Evolutionary conservation across 2,797 vertebrate species (phyloP).

Genomic region (Toxotes lorentzi): DNA sequence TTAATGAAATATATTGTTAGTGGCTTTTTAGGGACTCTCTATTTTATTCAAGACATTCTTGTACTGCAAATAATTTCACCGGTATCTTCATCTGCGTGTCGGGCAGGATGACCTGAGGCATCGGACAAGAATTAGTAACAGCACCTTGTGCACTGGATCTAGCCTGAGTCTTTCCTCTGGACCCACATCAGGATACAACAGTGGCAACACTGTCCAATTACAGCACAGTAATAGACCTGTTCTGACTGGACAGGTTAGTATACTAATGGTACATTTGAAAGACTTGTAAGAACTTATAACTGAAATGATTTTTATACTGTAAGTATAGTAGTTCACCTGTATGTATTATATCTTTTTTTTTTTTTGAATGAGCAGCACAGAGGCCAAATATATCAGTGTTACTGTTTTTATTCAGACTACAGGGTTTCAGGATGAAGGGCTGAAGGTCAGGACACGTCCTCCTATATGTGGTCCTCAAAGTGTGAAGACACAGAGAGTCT

Average conservation of each 20-base stretch:
- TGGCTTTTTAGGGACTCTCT: too few species aligned
- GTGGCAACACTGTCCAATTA: conserved; percentile 85
- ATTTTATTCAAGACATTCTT: too few species aligned
- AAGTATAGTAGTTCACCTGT: background rate
- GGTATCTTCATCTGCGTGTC: conserved; percentile 1
- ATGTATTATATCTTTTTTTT: background rate
- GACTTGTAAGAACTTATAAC: background rate
- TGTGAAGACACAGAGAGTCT: conserved; percentile 76
- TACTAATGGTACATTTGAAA: background rate
- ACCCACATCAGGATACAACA: conserved; percentile 96
- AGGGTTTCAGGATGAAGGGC: conserved; percentile 69
- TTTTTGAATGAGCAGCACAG: background rate
- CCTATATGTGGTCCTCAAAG: conserved; percentile 83
- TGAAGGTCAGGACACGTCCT: conserved; percentile 81
- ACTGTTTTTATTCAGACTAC: conserved; percentile 68
- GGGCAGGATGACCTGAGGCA: conserved; percentile 90
- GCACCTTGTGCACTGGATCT: conserved; percentile 92
- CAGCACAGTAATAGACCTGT: conserved; percentile 65
- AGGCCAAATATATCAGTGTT: background rate
- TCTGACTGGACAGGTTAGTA: conserved; percentile 70
- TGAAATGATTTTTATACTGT: background rate
- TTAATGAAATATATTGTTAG: background rate
- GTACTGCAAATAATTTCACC: background rate
- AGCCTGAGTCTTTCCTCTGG: conserved; percentile 94
- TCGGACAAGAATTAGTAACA: conserved; percentile 88